Evolutionary conservation across 2,113 vertebrate genomes (phyloP), one percentile per base, ranked within the genome.

Genomic region (Onychostoma macrolepis): DNA sequence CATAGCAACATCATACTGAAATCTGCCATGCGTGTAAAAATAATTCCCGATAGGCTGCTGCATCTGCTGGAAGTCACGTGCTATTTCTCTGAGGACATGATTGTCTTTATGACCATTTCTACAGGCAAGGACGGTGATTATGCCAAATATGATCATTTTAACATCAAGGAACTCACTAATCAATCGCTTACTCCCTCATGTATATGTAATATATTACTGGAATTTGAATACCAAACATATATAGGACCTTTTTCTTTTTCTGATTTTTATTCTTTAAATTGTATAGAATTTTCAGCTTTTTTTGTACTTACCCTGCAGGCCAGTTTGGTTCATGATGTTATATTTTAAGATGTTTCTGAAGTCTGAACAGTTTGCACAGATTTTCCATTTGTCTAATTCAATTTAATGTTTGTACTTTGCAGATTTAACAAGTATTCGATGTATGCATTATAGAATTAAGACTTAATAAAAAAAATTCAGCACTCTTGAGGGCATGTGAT

Each of bases 281-380:
- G 65, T 87, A 43, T 24, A 50, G 30, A 48, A 30, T 77, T 43
- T 86, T 33, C 21, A 2, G 28, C 30, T 75, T 65, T 30, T 86
- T 87, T 85, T 83, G 58, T 81, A 82, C 74, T 87, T 79, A 63
- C 74, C 63, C 65, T 86, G 79, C 48, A 85, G 86, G 79, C 74
- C 63, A 65, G 63, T 87, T 89, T 85, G 79, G 78, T 78, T 88
- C 9, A 76, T 81, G 48, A 80, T 78, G 74, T 79, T 58, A 81
- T 85, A 82, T 69, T 83, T 86, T 6, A 86, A 86, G 24, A 85
- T 85, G 56, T 85, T 81, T 88, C 41, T 83, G 26, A 86, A 81
- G 56, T 86, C 84, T 88, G 74, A 88, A 82, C 79, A 83, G 84
- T 88, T 87, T 87, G 86, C 88, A 87, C 81, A 86, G 41, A 74